Evolutionary conservation across 2,888 invertebrate genomes (phyloP), one percentile per base, ranked within the genome.

Genomic region (Glaucopsyche alexis): DNA sequence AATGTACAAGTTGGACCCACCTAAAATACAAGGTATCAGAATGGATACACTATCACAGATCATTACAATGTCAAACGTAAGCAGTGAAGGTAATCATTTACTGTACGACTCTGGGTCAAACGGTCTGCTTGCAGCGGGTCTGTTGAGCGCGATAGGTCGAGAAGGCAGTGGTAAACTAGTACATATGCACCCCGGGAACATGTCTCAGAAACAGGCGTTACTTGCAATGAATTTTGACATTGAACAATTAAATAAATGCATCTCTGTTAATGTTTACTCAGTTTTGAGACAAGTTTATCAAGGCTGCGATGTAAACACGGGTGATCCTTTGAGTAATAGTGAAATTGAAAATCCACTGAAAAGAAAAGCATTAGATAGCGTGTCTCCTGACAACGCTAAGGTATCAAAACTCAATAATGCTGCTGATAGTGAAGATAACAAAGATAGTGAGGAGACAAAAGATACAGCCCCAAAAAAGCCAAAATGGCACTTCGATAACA

Each of bases 21-120:
- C 89, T 4, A 96, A 96, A 87, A 94, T 96, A 71, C 94, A 96
- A 84, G 95, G 96, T 76, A 91, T 99, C 70, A 94, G 99, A 50
- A 93, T 96, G 77, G 99, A 99, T 82, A 96, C 98, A 1, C 87
- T 99, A 47, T 96, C 98, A 0, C 98, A 99, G 87, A 95, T 99
- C 40, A 91, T 99, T 67, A 95, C 96, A 0, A 95, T 96, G 79
- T 95, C 96, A 0, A 98, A 98, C 80, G 94, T 99, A 9, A 96
- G 96, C 81, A 94, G 96, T 0, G 95, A 95, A 81, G 96, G 97
- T 0, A 95, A 94, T 77, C 96, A 96, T 86, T 89, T 98, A 73
- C 87, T 99, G 1, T 98, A 98, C 84, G 99, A 99, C 83, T 97
- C 97, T 73, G 97, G 97, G 0, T 97, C 97, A 49, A 95, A 96